Base-by-base conservation (phyloP, 2,113 vertebrate species). In the Lethenteron camtschaticum region DNA sequence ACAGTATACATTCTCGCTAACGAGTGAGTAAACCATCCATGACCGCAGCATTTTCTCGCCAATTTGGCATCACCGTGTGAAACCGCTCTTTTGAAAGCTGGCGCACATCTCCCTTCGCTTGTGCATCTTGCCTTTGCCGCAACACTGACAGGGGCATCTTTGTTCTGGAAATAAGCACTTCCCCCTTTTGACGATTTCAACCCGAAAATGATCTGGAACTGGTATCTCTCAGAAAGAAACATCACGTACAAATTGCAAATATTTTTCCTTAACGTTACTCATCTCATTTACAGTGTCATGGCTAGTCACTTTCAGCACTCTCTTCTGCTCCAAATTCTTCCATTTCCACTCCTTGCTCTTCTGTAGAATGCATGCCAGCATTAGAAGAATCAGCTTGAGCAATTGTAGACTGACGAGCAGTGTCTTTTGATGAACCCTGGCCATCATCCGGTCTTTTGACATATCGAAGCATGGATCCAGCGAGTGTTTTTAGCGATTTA, bases 341-440 rank as follows among this genome's bases (percentile, higher is more conserved):
- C 10, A 66, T 66, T 66, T 66, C 63, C 63, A 66, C 63, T 66
- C 63, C 63, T 66, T 66, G 63, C 63, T 66, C 63, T 66, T 66
- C 63, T 66, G 63, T 10, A 66, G 63, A 41, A 66, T 66, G 63
- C 63, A 66, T 66, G 63, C 63, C 10, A 9, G 63, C 63, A 66
- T 66, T 24, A 66, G 63, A 66, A 66, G 63, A 66, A 11, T 66
- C 63, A 66, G 63, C 63, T 66, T 66, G 9, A 66, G 2, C 10
- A 9, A 66, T 66, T 66, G 63, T n/a, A 66, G 10, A 66, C 63
- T 66, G 63, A 66, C 63, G 63, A 66, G 63, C 63, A 66, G 63
- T 9, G 63, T 66, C 63, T 66, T 66, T 66, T 66, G 63, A 66
- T 66, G 63, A 66, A 66, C 63, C 63, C 63, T 66, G 63, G 63